Evolutionary conservation across 2,113 vertebrate genomes (phyloP).

Genomic region (Zapus hudsonius): DNA sequence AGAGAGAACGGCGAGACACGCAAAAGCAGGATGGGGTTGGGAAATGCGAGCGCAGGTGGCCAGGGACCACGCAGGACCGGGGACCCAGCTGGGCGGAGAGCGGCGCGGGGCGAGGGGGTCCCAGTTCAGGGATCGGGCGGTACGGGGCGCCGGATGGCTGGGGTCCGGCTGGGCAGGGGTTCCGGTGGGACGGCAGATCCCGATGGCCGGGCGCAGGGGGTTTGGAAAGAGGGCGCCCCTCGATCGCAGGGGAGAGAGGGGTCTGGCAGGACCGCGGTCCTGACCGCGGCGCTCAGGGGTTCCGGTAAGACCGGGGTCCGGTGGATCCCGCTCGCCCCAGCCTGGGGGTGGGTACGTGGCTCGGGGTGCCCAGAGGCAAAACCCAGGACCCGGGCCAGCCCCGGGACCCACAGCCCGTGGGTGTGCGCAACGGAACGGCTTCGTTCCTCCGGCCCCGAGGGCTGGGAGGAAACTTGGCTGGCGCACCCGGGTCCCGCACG

Average conservation of each 20-base stretch:
- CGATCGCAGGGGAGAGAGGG: neutral
- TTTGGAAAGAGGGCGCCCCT: too few relatives aligned
- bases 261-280: neutral
- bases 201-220: neutral
- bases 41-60: neutral
- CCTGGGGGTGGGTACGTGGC: too few relatives aligned
- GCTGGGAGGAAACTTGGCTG: conserved; percentile 13
- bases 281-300: neutral
- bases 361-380: neutral
- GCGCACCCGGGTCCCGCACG: neutral
- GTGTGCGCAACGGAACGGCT: neutral
- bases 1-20: neutral
- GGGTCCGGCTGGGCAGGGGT: neutral
- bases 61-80: neutral
- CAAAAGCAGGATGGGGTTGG: neutral
- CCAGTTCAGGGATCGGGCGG: neutral
- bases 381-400: neutral
- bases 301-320: neutral
- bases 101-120: neutral
- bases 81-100: neutral
- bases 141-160: too few relatives aligned
- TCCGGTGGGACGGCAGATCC: neutral
- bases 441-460: neutral
- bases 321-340: neutral
- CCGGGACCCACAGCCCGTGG: neutral